Conservation (phyloP, 1,140 invertebrate species). For the Drosophila oshimai region DNA sequence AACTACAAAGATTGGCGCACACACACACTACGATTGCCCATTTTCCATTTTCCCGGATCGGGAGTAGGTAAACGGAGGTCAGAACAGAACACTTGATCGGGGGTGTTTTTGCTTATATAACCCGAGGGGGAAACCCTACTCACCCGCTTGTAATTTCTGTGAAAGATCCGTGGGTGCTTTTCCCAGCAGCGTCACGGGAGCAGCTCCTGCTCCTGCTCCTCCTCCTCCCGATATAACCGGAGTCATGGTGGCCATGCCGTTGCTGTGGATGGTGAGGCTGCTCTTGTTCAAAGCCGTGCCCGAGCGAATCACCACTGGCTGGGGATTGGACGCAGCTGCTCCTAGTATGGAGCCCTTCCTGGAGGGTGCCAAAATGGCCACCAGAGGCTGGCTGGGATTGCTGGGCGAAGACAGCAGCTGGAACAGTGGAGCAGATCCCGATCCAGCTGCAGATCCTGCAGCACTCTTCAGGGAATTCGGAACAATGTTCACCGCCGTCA, state of each 20-base stretch:
- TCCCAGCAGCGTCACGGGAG: neutral
- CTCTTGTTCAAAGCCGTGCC: neutral
- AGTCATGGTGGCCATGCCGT: neutral
- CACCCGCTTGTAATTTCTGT: slow-evolving; percentile 3
- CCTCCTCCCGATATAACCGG: neutral
- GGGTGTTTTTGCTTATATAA: neutral
- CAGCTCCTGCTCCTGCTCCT: neutral
- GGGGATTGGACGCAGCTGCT: neutral
- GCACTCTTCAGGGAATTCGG: slow-evolving; percentile 1
- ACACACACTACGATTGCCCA: slow-evolving; percentile 1
- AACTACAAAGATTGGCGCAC: slow-evolving; percentile 30
- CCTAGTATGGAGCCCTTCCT: slow-evolving; percentile 5
- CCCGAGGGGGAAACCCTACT: neutral
- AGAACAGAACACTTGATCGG: neutral
- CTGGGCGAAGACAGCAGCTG: slow-evolving; percentile 33
- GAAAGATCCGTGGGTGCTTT: slow-evolving; percentile 6
- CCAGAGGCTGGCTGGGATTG: slow-evolving; percentile 14
- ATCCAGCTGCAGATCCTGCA: neutral
- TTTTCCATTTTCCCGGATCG: slow-evolving; percentile 18
- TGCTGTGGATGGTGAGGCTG: slow-evolving; percentile 16
- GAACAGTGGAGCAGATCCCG: slow-evolving; percentile 32
- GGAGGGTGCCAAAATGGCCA: slow-evolving; percentile 45
- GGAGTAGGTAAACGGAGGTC: slow-evolving; percentile 3
- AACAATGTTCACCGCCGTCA: slow-evolving; percentile 29
- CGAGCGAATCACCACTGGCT: slow-evolving; percentile 25